Percentiles rank a stretch among this genome's conserved stretches.
phyloP scores from a whole-genome alignment of 2,797 vertebrate genomes.

The Pelobates cultripes region DNA sequence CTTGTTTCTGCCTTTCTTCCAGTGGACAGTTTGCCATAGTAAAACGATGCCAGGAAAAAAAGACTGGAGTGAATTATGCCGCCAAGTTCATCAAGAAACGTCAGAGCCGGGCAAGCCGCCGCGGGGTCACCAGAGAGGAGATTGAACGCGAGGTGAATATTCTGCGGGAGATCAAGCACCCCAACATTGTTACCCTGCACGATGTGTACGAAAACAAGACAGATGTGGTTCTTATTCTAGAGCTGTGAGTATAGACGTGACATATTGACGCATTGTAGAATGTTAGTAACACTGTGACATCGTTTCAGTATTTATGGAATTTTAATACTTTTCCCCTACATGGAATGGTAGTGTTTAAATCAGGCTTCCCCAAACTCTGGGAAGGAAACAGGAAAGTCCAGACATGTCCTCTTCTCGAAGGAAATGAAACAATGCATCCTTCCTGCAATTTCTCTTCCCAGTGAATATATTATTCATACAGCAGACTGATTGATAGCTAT shows the following conservation, averaged over 20 bases:
- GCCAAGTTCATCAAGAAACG: constrained; percentile 98
- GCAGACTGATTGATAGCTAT: background rate
- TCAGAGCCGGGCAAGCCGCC: constrained; percentile 83
- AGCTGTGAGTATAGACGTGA: constrained; percentile 85
- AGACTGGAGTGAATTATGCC: constrained; percentile 79
- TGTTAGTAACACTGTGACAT: too few species aligned
- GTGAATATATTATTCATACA: background rate
- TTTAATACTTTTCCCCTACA: constrained; percentile 2
- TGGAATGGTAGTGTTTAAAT: constrained; percentile 7
- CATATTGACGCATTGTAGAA: background rate
- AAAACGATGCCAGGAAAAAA: constrained; percentile 86
- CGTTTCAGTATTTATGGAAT: background rate
- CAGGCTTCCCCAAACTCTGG: too few species aligned
- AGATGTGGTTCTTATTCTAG: constrained; percentile 92
- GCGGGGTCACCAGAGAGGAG: constrained; percentile 88
- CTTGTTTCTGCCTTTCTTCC: constrained; percentile 18
- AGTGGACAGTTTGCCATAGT: constrained; percentile 97
- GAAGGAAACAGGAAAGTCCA: constrained; percentile 41
- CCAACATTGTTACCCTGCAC: constrained; percentile 87
- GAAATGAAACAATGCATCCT: constrained; percentile 43
- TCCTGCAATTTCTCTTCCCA: constrained; percentile 29
- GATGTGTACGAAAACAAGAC: constrained; percentile 94
- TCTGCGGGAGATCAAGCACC: constrained; percentile 87
- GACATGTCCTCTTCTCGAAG: constrained; percentile 31
- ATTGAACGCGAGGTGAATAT: constrained; percentile 93